Evolutionary conservation across 2,113 vertebrate genomes (phyloP).

Genomic region (Cardinalis cardinalis): DNA sequence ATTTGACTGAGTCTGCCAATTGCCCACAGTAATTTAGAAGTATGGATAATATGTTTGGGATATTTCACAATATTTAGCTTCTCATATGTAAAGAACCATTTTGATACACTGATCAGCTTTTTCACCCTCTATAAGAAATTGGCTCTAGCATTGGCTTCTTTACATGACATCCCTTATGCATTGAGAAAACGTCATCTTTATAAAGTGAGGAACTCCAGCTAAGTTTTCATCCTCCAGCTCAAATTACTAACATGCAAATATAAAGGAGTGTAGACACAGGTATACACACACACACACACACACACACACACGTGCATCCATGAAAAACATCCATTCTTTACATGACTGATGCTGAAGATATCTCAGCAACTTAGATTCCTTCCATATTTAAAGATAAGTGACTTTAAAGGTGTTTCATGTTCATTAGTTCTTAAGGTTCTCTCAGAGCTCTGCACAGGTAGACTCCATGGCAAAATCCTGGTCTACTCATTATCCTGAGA

Average conservation of each 20-base stretch:
- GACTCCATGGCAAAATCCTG: neutral
- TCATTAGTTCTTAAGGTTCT: neutral
- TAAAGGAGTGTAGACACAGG: neutral
- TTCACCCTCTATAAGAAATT: neutral
- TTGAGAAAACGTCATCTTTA: neutral
- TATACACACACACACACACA: neutral
- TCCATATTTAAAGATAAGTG: neutral
- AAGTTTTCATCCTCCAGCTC: neutral
- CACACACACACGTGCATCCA: fast-evolving
- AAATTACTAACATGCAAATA: neutral
- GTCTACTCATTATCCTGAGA: neutral
- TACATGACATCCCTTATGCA: neutral
- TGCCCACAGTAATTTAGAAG: neutral
- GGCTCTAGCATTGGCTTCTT: neutral
- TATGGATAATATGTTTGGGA: neutral
- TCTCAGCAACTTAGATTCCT: neutral
- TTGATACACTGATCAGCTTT: neutral
- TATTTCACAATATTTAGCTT: neutral
- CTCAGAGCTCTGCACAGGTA: neutral
- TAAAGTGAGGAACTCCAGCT: neutral
- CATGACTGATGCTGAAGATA: neutral
- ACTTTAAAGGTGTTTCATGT: neutral
- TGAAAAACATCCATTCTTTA: neutral
- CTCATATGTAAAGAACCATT: neutral
- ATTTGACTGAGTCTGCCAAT: neutral